Evolutionary conservation across 2,113 vertebrate species (phyloP).

Genomic region (Taxidea taxus): DNA sequence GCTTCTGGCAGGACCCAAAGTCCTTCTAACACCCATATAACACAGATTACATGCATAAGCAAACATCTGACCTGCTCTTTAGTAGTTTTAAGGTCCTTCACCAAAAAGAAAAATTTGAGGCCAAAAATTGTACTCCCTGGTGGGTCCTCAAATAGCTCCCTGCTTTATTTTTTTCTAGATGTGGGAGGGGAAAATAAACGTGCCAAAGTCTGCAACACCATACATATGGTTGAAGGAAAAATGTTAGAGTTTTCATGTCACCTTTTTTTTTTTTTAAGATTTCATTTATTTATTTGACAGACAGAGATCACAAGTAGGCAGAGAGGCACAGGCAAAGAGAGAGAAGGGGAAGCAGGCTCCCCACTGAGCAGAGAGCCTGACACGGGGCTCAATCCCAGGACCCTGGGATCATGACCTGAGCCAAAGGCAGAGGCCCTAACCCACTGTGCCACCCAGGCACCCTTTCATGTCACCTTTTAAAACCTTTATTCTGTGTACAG

Average conservation of each 20-base stretch:
- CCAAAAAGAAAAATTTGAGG: not conserved
- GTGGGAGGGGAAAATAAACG: not conserved
- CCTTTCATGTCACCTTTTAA: not conserved
- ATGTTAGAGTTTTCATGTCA: slow-evolving; percentile 4
- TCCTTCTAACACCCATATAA: not conserved
- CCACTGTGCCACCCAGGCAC: too few relatives aligned
- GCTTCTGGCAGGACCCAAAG: not conserved
- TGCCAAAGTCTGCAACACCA: not conserved
- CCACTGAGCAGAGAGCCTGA: too few relatives aligned
- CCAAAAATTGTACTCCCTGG: not conserved
- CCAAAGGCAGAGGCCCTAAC: too few relatives aligned
- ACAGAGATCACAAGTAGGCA: too few relatives aligned
- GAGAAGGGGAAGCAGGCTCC: too few relatives aligned
- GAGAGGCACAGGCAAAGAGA: too few relatives aligned
- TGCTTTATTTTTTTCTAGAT: slow-evolving; percentile 42
- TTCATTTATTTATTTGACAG: too few relatives aligned
- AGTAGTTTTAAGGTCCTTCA: slow-evolving; percentile 4
- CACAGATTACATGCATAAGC: not conserved
- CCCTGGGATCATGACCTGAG: too few relatives aligned
- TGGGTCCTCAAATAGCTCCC: not conserved
- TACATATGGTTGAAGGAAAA: not conserved
- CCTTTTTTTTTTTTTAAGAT: too few relatives aligned
- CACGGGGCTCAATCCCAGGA: too few relatives aligned
- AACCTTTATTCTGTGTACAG: not conserved
- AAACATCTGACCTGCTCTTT: not conserved